Base-by-base conservation (phyloP, 2,888 invertebrate genomes). In the Aphidius colemani region DNA sequence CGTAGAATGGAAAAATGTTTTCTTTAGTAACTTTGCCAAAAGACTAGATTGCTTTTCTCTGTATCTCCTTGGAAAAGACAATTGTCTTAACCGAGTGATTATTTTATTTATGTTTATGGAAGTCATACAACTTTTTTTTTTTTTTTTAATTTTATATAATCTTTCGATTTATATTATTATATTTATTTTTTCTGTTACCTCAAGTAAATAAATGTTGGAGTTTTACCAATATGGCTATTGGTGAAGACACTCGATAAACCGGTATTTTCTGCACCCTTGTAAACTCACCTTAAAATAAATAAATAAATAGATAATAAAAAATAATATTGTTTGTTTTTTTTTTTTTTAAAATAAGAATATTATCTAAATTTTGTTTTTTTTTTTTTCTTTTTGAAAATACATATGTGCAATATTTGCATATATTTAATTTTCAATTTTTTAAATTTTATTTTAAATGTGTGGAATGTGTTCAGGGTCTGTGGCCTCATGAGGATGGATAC, bases 31-130 rank as follows among this genome's bases (percentile, higher is more conserved):
- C 30, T 30, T 30, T 30, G 30, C 30, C 30, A 30, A 30, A 30
- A 30, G 30, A 30, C 30, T 30, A 72, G 72, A 72, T 67, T 65
- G 70, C 69, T 71, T 71, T 72, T 74, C 74, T 73, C 30, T 30
- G 30, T 30, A 30, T 30, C 3, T 70, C 69, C 64, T 67, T 70
- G 70, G 63, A 66, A 68, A 69, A 53, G 55, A 40, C 30, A 30
- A 30, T 30, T 30, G 30, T 30, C 30, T 30, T 30, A 30, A 30
- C 30, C 30, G 30, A 30, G 30, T 30, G 30, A 30, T 30, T 30
- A 30, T 30, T 30, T 30, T 30, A 30, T 30, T 30, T 30, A 30
- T 30, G 30, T 30, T 30, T 30, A 30, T 30, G 30, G 30, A 30
- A 30, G 30, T 30, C 30, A 30, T 30, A 30, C 30, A 30, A 30